Base-by-base conservation (phyloP, 2,888 invertebrate genomes). In the Apamea sordens region DNA sequence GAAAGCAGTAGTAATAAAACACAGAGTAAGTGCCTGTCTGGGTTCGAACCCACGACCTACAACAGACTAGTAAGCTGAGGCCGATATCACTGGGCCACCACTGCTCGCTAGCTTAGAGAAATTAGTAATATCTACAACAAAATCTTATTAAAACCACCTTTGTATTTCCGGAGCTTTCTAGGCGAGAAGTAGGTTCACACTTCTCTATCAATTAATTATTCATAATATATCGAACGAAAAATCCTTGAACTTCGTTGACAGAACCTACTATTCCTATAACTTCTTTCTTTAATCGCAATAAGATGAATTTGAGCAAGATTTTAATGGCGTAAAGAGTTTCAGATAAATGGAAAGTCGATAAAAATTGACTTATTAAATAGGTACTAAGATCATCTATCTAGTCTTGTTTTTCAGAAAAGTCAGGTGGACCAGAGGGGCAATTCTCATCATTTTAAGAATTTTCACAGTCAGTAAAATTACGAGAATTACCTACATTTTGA, bases 171-270 rank as follows among this genome's bases (percentile, higher is more conserved):
- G 32, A 44, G 44, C 24, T 44, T 28, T 71, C 11, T 64, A 56
- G 0, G 21, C n/a, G 36, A n/a, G 8, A 28, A 41, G 18, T 56
- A 65, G 21, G 2, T 32, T 44, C 50, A 44, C 56, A 50, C 61
- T 36, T 59, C 50, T 70, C 36, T 15, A 24, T 80, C 7, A 53
- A 68, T 80, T 56, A 68, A 53, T 74, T 80, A 80, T 80, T 80
- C 61, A 80, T 18, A 53, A 68, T 18, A 21, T 36, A 80, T 75
- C 80, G 80, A 80, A 75, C 74, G 18, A 68, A 63, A 61, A 61
- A 68, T 50, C 79, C 61, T 80, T 73, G 79, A 79, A 61, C 28
- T 44, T 68, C 59, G 50, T 21, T 61, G 21, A n/a, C 53, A 61
- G 21, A 74, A 44, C 15, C 15, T 56, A 2, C 10, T 36, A 32